Evolutionary conservation across 64 coral and sea anemone genomes (phyloP), one percentile per base, ranked within the genome.

Genomic region (Montipora capricornis): DNA sequence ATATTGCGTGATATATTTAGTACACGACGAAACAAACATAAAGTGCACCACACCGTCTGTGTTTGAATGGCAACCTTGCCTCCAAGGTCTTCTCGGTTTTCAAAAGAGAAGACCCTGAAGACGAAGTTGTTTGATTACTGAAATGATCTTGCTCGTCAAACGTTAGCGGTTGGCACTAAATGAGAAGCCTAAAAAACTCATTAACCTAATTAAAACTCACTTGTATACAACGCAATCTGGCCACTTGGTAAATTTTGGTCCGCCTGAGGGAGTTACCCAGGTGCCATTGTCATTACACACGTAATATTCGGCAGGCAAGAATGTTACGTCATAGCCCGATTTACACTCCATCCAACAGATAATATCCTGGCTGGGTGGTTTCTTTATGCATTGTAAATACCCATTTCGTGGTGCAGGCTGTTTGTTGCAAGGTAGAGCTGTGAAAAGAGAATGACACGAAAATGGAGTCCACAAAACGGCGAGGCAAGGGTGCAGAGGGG

Each of bases 361-460:
- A 20, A 95, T 90, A 17, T 81, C 87, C 69, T 59, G 85, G 5
- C 69, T 79, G 8, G 47, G 46, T 1, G 70, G 68, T n/a, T 89
- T 90, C 29, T 92, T 53, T n/a, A 62, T 26, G 77, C 96, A 98
- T 2, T 74, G 15, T 45, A 98, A 26, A 8, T 68, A 5, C 20
- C 93, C 96, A 74, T 98, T 84, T 14, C 48, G 74, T 16, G 96
- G 96, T 47, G 93, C 47, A 68, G 87, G 10, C 9, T 78, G 48
- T 17, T 92, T 77, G 44, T 93, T 51, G 16, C 96, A 98, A 70
- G 90, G 87, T 68, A 98, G 52, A 15, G 44, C 96, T 98, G 80
- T 49, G 8, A 47, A 68, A 0, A 20, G 61, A 64, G 11, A 15
- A 82, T 22, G 51, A 44, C 49, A 82, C 1, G 79, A 47, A 59